Percentiles rank a stretch among this genome's conserved stretches.
Evolutionary conservation across 2,888 invertebrate species (phyloP).

Genomic region (Zygaena filipendulae): DNA sequence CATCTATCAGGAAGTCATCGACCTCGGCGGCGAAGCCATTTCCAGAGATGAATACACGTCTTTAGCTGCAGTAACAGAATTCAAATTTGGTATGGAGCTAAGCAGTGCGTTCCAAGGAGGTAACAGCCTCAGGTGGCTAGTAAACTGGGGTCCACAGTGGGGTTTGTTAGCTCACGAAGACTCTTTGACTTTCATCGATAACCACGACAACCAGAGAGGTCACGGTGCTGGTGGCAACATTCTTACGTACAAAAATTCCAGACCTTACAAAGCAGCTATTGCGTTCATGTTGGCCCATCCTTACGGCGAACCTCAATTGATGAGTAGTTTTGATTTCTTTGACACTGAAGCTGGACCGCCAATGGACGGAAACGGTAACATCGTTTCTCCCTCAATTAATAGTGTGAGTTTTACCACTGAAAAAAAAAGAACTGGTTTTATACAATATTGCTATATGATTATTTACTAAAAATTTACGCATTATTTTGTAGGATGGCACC

Average conservation of each 20-base stretch:
- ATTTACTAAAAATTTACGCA: no score
- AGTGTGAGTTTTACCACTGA: conserved; percentile 31
- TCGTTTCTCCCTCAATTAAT: conserved; percentile 73
- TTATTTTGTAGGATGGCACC: conserved; percentile 33
- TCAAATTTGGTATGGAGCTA: conserved; percentile 56
- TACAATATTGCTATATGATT: no score
- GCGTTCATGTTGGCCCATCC: conserved; percentile 89
- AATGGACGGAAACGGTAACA: conserved; percentile 66
- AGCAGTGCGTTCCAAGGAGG: conserved; percentile 42
- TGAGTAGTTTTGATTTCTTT: conserved; percentile 85
- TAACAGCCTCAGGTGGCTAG: conserved; percentile 71
- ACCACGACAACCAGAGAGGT: conserved; percentile 85
- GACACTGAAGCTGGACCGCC: conserved; percentile 75
- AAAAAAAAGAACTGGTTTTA: no score
- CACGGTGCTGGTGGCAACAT: conserved; percentile 66
- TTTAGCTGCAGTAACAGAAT: conserved; percentile 76
- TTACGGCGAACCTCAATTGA: conserved; percentile 81
- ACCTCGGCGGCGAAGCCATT: conserved; percentile 66
- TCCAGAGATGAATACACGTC: conserved; percentile 63
- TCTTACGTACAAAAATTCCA: conserved; percentile 72
- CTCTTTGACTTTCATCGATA: conserved; percentile 80
- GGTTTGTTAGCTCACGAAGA: conserved; percentile 61
- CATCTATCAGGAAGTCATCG: conserved; percentile 82
- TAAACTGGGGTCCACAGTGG: conserved; percentile 74
- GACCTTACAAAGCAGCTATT: conserved; percentile 79